Conservation (phyloP, 2,888 invertebrate genomes). For the Capitulum mitella region DNA sequence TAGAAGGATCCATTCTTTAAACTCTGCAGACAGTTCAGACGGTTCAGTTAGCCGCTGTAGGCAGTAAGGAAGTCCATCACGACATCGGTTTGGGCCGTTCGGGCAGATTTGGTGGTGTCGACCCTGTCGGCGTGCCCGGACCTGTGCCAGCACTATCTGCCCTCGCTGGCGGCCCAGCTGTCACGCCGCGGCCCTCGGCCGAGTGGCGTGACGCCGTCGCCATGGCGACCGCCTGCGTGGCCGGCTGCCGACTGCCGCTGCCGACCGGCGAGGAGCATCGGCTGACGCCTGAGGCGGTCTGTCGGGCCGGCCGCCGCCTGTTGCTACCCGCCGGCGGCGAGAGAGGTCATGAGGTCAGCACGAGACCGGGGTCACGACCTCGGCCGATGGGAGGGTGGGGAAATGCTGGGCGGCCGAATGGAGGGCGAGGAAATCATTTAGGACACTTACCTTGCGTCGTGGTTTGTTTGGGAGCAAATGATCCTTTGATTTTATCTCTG, state of each 20-base stretch:
- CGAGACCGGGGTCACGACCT: too few relatives aligned
- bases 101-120: not conserved
- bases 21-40: too few relatives aligned
- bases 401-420: too few relatives aligned
- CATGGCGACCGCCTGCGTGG: not conserved
- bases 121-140: not conserved
- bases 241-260: not conserved
- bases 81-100: too few relatives aligned
- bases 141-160: not conserved
- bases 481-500: too few relatives aligned
- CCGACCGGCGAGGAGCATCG: not conserved
- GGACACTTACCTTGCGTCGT: too few relatives aligned
- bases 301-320: not conserved
- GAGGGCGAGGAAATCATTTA: too few relatives aligned
- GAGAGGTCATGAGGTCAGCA: not conserved
- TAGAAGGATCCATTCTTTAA: too few relatives aligned
- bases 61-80: too few relatives aligned
- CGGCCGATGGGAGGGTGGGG: too few relatives aligned
- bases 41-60: too few relatives aligned
- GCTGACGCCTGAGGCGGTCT: not conserved
- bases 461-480: too few relatives aligned
- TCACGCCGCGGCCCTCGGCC: not conserved
- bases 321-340: not conserved
- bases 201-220: slow-evolving; percentile 2
- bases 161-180: not conserved